Base-by-base conservation (phyloP, 2,113 vertebrate genomes). In the Phaethornis superciliosus region DNA sequence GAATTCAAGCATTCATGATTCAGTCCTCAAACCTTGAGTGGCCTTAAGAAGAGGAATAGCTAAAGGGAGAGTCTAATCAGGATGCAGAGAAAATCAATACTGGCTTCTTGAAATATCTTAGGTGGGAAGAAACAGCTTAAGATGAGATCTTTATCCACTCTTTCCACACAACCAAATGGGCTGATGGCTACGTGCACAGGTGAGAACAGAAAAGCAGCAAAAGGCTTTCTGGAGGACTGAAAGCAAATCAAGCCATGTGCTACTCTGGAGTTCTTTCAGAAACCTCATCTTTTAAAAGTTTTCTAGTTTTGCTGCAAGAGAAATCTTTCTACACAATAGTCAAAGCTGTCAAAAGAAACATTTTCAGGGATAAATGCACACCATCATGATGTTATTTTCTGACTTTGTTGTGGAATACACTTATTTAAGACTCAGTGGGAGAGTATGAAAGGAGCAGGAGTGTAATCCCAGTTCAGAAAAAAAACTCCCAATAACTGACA, bases 401-500 rank as follows among this genome's bases (percentile, higher is more conserved):
- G 56, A 85, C 63, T 94, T 85, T 70, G 40, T 47, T 81, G 79
- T 40, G 68, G 71, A 97, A 93, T 74, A 96, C 88, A 88, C 93
- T 91, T 93, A 96, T 81, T 96, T 88, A 93, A 88, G 76, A 75
- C 89, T 83, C 27, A 5, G 40, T 15, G 4, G 91, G 91, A 93
- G 85, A 90, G 81, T 81, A 70, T 82, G 76, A 95, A 96, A 95
- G 79, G 70, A 93, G 33, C 71, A 85, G 52, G 79, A 95, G 93
- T 88, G 60, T 95, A 94, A 95, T 95, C 91, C 91, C 85, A 94
- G 85, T 91, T 93, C 91, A 94, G 89, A 95, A 94, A 96, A 94
- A 95, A 94, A 96, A 94, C 52, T 65, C 91, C 90, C 85, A 95
- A 67, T 94, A 94, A 93, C 64, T 90, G 93, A 93, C 82, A 95